Conservation (phyloP, 1,140 invertebrate species). For the Samia ricini region DNA sequence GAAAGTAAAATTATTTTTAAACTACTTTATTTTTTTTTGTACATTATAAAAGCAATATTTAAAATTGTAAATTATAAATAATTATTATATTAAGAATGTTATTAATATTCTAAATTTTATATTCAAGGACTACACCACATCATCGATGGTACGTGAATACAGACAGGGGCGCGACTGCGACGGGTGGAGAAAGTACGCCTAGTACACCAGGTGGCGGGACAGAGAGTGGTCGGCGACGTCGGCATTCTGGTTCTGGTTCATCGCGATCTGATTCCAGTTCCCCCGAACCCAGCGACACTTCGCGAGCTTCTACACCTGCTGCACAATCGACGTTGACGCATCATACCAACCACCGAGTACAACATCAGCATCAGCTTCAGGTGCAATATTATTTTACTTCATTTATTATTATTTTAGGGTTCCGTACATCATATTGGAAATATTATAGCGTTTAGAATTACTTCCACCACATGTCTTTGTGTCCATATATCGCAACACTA, state of each 20-base stretch:
- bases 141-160: slow-evolving; percentile 61
- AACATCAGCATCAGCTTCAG: slow-evolving; percentile 47
- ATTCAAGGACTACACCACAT: slow-evolving; percentile 46
- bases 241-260: slow-evolving; percentile 58
- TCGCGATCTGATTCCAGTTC: slow-evolving; percentile 63
- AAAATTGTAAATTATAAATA: too few species aligned
- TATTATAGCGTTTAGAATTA: too few species aligned
- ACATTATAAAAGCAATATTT: too few species aligned
- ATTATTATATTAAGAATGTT: too few species aligned
- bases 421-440: too few species aligned
- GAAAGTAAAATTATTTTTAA: too few species aligned
- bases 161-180: slow-evolving; percentile 34
- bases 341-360: slow-evolving; percentile 48
- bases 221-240: slow-evolving; percentile 47
- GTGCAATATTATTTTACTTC: slow-evolving; percentile 24
- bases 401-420: slow-evolving; percentile 11
- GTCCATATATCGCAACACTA: too few species aligned
- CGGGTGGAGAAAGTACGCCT: slow-evolving; percentile 60
- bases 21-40: too few species aligned
- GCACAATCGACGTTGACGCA: slow-evolving; percentile 45
- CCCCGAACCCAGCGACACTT: slow-evolving; percentile 63
- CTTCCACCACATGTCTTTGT: too few species aligned
- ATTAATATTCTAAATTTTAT: too few species aligned
- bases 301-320: slow-evolving; percentile 61
- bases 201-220: slow-evolving; percentile 61